Base-by-base conservation (phyloP, 2,888 invertebrate species). In the Colostygia pectinataria region DNA sequence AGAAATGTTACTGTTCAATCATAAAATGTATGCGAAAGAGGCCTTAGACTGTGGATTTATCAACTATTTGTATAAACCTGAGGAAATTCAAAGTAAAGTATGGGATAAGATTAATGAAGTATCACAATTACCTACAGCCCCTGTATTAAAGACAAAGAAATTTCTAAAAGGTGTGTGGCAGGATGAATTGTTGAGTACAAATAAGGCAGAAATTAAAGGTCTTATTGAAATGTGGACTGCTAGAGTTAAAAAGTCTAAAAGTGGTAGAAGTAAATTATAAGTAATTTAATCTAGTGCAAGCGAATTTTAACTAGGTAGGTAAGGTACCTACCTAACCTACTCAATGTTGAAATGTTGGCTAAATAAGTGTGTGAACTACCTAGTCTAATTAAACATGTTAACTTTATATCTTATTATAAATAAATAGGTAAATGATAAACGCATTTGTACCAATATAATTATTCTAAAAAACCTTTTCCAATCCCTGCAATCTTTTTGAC, bases 11-110 rank as follows among this genome's bases (percentile, higher is more conserved):
- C 68, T 92, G 44, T 93, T 97, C 58, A 95, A 95, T 66, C 91
- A 95, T 63, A 96, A 94, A 83, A 88, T 99, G 73, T 91, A 92
- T 15, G 96, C 97, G 0, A 67, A 89, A 42, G 97, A 98, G 84
- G 99, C 98, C 0, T 87, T 92, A 37, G 86, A 93, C 29, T 92
- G 92, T 68, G 95, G 96, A 15, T 93, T 99, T 44, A 93, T 98
- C 0, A 94, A 96, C 7, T 92, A 94, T 70, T 88, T 98, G 8
- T 94, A 95, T 62, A 94, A 95, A 50, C 83, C 91, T 27, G 83
- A 91, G 13, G 89, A 93, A 39, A 77, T 95, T 40, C 83, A 94
- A 39, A 83, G 75, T 64, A 87, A 92, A 68, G 91, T 93, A 23
- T 93, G 92, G 91, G 82, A 89, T 54, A 91, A 87, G 72, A 90